Evolutionary conservation across 2,888 invertebrate genomes (phyloP).

Genomic region (Watsonalla binaria): DNA sequence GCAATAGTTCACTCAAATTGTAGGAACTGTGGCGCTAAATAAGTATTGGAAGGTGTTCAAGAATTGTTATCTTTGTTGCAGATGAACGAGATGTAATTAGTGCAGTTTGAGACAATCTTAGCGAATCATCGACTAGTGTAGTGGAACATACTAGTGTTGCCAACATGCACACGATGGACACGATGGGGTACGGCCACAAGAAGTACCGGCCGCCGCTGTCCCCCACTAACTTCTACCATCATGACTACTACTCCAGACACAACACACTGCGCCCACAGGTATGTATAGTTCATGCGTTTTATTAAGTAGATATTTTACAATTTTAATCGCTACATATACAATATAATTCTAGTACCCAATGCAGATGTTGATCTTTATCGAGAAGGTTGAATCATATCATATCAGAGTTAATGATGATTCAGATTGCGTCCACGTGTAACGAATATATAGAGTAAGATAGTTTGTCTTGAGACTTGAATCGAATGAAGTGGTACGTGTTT

Average conservation of each 20-base stretch:
- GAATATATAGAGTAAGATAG: conserved; percentile 3
- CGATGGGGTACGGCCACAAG: conserved; percentile 81
- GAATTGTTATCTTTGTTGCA: conserved; percentile 13
- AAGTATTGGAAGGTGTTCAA: not conserved
- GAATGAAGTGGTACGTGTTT: conserved; percentile 13
- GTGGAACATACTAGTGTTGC: conserved; percentile 30
- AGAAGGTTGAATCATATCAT: too few species aligned
- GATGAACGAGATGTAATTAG: conserved; percentile 22
- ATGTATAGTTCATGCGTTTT: too few species aligned
- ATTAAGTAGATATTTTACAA: too few species aligned
- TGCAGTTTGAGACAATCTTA: conserved; percentile 8
- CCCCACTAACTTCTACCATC: conserved; percentile 79
- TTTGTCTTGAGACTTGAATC: not conserved
- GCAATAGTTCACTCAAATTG: not conserved
- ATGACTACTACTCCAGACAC: conserved; percentile 73
- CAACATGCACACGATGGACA: conserved; percentile 79
- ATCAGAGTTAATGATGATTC: too few species aligned
- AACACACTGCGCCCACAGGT: conserved; percentile 74
- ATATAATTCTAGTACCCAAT: too few species aligned
- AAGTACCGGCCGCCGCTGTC: conserved; percentile 81
- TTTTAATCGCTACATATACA: not conserved
- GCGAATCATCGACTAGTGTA: conserved; percentile 14
- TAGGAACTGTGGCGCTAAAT: not conserved
- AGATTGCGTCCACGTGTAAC: not conserved
- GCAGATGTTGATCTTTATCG: too few species aligned